Base-by-base conservation (phyloP, 2,113 vertebrate species). In the Panurus biarmicus region DNA sequence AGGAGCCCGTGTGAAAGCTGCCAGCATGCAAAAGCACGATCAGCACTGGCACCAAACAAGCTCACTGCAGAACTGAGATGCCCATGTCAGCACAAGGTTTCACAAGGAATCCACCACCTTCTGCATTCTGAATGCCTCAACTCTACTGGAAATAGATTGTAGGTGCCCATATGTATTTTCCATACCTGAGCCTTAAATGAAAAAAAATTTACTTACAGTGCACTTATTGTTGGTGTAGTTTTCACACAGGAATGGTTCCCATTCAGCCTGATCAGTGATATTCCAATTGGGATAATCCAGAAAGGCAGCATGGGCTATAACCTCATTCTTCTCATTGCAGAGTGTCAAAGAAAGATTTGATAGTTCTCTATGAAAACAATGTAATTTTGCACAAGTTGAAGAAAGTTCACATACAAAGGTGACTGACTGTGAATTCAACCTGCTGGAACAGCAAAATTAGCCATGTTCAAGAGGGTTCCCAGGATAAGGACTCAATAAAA, bases 331-430 rank as follows among this genome's bases (percentile, higher is more conserved):
- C 45, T 96, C 95, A 76, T 97, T 98, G 96, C 92, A 97, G 94
- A 99, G 87, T 5, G 98, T 99, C 95, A 99, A 95, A 8, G 99
- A 98, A 94, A 99, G 97, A 81, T 98, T 99, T 50, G 99, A 98
- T 81, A 98, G 98, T 95, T 99, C 99, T 83, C 99, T 99, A 96
- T 36, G 35, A 76, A 97, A 93, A 95, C 24, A 91, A 78, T 73
- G 91, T 36, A 54, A 71, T 71, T 82, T 74, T 58, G 44, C 48
- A 91, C 24, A 91, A 53, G 16, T 81, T 91, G 57, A 85, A 62
- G 51, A 70, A 91, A 87, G 20, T 40, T 50, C 7, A 42, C 11
- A 26, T 26, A 50, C 9, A 38, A 38, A 85, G 72, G 48, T 11
- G 7, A 51, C 33, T 36, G 7, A 45, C 18, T 58, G 4, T n/a